Percentiles rank a stretch among this genome's conserved stretches.
Conservation (phyloP, 2,797 vertebrate genomes). For the Tiaroga cobitis region DNA sequence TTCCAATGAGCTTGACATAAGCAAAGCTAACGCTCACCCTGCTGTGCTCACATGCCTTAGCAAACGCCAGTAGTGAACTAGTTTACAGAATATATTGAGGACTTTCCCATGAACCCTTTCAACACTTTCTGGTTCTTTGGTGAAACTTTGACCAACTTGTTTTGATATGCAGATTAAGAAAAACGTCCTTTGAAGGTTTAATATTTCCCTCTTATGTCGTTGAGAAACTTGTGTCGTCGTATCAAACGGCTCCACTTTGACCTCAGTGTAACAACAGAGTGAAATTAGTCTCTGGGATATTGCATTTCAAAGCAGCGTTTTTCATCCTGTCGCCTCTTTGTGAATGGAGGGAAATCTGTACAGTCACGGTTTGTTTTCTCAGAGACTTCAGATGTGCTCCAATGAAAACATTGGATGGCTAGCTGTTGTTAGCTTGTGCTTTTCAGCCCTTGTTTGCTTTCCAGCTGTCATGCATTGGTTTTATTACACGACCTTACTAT, state of each 20-base stretch:
- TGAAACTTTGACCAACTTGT: background rate
- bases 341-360: background rate
- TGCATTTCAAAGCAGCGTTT: conserved; percentile 52
- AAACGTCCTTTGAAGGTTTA: conserved; percentile 9
- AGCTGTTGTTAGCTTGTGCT: too few relatives aligned
- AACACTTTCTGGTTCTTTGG: conserved; percentile 21
- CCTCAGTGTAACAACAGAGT: conserved; percentile 7
- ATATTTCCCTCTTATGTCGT: conserved; percentile 16
- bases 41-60: background rate
- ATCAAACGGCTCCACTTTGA: conserved; percentile 38
- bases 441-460: too few relatives aligned
- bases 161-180: background rate
- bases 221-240: conserved; percentile 25
- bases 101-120: conserved; percentile 50
- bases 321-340: conserved; percentile 33
- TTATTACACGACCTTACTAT: background rate
- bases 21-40: background rate
- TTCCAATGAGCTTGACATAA: background rate
- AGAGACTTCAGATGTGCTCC: background rate
- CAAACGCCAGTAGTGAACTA: background rate
- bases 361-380: background rate
- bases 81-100: background rate
- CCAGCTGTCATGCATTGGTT: background rate
- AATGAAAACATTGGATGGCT: background rate
- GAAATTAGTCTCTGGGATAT: conserved; percentile 52